Conservation (phyloP, 92 coral and sea anemone genomes). For the Palythoa heliodiscus region DNA sequence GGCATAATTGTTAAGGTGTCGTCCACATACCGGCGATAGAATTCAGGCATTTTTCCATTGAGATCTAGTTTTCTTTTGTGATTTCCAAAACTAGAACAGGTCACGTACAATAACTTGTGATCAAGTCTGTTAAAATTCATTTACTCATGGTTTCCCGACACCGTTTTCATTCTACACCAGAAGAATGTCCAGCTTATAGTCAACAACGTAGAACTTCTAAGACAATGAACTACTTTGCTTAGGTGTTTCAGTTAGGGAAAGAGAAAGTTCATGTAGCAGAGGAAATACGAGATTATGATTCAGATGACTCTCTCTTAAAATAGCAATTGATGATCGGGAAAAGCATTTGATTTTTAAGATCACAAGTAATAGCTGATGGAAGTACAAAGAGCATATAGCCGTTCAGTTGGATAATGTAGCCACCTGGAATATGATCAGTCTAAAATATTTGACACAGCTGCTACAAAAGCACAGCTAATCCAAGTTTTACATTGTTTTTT, state of each 20-base stretch:
- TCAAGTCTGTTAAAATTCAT: too few relatives aligned
- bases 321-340: background rate
- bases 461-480: background rate
- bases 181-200: constrained; percentile 39
- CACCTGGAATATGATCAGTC: background rate
- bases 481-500: too few relatives aligned
- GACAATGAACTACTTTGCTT: constrained; percentile 47
- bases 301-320: constrained; percentile 14
- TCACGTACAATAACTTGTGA: too few relatives aligned
- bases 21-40: too few relatives aligned
- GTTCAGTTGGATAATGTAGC: background rate
- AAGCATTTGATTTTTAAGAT: background rate
- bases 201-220: constrained; percentile 29
- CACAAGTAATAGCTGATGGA: background rate
- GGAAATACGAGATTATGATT: background rate
- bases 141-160: too few relatives aligned
- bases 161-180: constrained; percentile 39
- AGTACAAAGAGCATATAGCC: background rate
- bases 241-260: constrained; percentile 32
- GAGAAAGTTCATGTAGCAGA: constrained; percentile 9
- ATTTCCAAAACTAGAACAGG: too few relatives aligned
- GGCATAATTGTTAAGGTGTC: too few relatives aligned
- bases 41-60: too few relatives aligned
- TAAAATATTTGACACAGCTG: background rate
- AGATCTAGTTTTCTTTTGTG: too few relatives aligned